These are phyloP conservation scores for Scalopus aquaticus DNA, from an alignment of 2,113 vertebrate species.

Conservation along the genomic window DNA sequence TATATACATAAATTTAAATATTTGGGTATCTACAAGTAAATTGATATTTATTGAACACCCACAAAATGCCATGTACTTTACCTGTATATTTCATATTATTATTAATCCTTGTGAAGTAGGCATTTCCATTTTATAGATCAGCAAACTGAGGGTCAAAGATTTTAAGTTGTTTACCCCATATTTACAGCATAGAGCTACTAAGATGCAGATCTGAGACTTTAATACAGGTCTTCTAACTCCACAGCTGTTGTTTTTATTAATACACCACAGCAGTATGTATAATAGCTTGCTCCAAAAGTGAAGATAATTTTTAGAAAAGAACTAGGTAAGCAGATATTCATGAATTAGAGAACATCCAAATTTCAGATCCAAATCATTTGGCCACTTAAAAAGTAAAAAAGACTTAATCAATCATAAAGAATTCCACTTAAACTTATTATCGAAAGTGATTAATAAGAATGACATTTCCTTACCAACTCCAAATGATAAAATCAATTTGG, in stretches of 20 bases:
- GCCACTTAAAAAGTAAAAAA: conserved; percentile 55
- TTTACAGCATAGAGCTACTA: background rate
- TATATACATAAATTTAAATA: background rate
- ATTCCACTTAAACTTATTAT: conserved; percentile 57
- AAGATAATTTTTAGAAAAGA: conserved; percentile 58
- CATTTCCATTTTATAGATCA: conserved; percentile 20
- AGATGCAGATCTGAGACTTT: background rate
- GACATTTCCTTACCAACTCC: conserved; percentile 39
- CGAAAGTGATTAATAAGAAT: conserved; percentile 60
- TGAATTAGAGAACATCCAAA: conserved; percentile 49
- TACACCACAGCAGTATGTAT: background rate
- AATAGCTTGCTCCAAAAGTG: conserved; percentile 6
- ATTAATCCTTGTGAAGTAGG: background rate
- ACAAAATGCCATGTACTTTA: background rate
- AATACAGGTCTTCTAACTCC: background rate
- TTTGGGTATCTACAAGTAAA: background rate
- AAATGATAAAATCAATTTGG: conserved; percentile 62
- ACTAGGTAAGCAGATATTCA: conserved; percentile 34
- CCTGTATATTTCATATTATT: background rate
- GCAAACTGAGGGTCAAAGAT: background rate
- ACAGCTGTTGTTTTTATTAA: conserved; percentile 10
- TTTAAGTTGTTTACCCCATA: background rate
- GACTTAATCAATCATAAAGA: conserved; percentile 52
- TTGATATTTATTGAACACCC: background rate
- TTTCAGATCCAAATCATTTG: conserved; percentile 39